Conservation (phyloP, 2,113 vertebrate species). For the Coryphaenoides rupestris region DNA sequence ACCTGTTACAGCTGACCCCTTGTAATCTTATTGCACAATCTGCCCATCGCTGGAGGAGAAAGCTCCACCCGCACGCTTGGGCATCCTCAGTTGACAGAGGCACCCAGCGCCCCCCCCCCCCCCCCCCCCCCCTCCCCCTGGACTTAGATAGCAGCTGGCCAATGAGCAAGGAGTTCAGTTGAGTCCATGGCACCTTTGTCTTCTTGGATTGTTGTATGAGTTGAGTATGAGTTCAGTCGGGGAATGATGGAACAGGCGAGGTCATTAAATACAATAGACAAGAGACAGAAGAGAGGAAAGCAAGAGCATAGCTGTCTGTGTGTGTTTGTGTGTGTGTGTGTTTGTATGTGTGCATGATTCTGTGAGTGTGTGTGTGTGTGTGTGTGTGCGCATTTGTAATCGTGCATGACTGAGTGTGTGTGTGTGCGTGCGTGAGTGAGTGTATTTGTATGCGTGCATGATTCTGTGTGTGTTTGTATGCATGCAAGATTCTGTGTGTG, state of each 20-base stretch:
- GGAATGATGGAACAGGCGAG: too few relatives aligned
- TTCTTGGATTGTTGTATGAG: too few relatives aligned
- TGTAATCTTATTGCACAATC: constrained; percentile 46
- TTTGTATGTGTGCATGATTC: too few relatives aligned
- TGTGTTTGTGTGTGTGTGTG: too few relatives aligned
- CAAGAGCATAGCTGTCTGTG: too few relatives aligned
- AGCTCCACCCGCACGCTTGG: constrained; percentile 15
- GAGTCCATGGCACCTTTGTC: background rate
- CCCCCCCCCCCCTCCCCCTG: background rate
- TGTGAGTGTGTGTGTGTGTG: too few relatives aligned
- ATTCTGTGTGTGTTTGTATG: too few relatives aligned
- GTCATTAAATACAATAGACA: too few relatives aligned
- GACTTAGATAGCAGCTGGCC: constrained; percentile 5
- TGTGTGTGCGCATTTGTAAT: background rate
- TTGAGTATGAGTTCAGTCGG: background rate
- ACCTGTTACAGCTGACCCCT: constrained; percentile 45
- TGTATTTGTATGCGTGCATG: background rate
- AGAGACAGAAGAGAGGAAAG: too few relatives aligned
- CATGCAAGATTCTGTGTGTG: background rate
- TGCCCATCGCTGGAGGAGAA: constrained; percentile 18
- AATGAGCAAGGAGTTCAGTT: background rate
- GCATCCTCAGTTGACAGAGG: background rate
- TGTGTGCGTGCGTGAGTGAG: too few relatives aligned
- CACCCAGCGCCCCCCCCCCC: too few relatives aligned
- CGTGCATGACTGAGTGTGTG: too few relatives aligned